Conservation (phyloP, 2,888 invertebrate species). For the Hypomecis atomaria region DNA sequence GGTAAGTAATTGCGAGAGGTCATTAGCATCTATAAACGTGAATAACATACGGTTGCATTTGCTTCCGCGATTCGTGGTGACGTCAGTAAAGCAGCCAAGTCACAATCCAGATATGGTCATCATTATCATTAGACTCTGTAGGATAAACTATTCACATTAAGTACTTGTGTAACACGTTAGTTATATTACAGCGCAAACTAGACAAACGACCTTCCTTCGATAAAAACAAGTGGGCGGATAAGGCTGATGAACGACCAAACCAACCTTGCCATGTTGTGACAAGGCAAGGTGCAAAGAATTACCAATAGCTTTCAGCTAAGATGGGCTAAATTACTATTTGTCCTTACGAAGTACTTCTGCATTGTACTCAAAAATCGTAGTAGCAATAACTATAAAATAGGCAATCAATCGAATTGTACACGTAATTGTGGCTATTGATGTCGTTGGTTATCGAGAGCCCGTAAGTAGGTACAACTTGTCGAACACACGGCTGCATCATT, state of each 20-base stretch:
- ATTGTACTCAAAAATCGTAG: slow-evolving; percentile 4
- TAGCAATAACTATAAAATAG: slow-evolving; percentile 9
- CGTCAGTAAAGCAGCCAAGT: not conserved
- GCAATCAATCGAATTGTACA: slow-evolving; percentile 17
- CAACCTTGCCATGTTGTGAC: slow-evolving; percentile 25
- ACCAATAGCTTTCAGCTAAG: slow-evolving; percentile 3
- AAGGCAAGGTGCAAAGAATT: slow-evolving; percentile 6
- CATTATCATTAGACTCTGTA: slow-evolving; percentile 4
- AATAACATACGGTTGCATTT: slow-evolving; percentile 38
- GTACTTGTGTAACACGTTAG: not conserved
- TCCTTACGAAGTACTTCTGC: slow-evolving; percentile 7
- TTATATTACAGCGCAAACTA: slow-evolving; percentile 11
- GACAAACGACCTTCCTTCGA: slow-evolving; percentile 24
- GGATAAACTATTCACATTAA: not conserved
- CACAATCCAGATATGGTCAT: not conserved
- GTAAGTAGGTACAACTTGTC: slow-evolving; percentile 16
- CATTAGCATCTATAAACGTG: slow-evolving; percentile 58
- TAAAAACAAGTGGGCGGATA: slow-evolving; percentile 24
- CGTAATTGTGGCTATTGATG: slow-evolving; percentile 12
- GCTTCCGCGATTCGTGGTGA: slow-evolving; percentile 33
- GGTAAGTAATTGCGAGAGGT: slow-evolving; percentile 58
- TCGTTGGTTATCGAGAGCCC: slow-evolving; percentile 19
- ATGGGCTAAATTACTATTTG: slow-evolving; percentile 12
- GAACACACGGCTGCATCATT: slow-evolving; percentile 22
- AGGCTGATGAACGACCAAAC: slow-evolving; percentile 18